These are phyloP conservation scores for Nomada hirtipes DNA, from an alignment of 2,888 invertebrate species.

Conservation along the genomic window DNA sequence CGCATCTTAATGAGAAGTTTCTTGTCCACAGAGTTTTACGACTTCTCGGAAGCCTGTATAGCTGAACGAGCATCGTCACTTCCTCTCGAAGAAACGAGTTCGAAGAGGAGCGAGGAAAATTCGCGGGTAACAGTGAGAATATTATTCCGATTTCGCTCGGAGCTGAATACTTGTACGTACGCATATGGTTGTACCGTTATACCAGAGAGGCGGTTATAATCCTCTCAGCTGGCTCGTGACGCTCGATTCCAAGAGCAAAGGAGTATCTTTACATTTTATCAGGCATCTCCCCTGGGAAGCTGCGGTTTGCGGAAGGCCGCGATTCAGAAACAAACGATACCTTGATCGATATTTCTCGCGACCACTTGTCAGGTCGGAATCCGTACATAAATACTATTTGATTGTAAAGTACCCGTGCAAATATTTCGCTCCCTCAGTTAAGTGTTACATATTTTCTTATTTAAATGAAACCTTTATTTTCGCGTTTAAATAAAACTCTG, in stretches of 20 bases:
- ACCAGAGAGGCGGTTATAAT: constrained; percentile 64
- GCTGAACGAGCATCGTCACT: constrained; percentile 55
- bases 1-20: constrained; percentile 73
- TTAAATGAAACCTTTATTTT: too few species aligned
- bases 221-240: constrained; percentile 67
- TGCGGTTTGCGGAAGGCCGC: constrained; percentile 53
- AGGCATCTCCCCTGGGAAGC: constrained; percentile 59
- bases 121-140: constrained; percentile 36
- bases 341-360: constrained; percentile 31
- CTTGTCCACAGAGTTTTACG: constrained; percentile 64
- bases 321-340: constrained; percentile 57
- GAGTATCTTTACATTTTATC: constrained; percentile 62
- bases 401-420: too few species aligned
- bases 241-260: constrained; percentile 50
- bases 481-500: too few species aligned
- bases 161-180: constrained; percentile 55
- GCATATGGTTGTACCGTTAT: constrained; percentile 69
- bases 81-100: constrained; percentile 41
- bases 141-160: constrained; percentile 65
- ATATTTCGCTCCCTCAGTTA: too few species aligned
- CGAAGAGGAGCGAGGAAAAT: constrained; percentile 28
- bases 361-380: background rate
- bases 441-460: too few species aligned
- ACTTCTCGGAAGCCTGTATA: constrained; percentile 63
- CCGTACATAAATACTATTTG: background rate